Percentiles rank a stretch among this genome's conserved stretches.
Evolutionary conservation across 1,140 invertebrate genomes (phyloP).

Genomic region (Aphis gossypii): DNA sequence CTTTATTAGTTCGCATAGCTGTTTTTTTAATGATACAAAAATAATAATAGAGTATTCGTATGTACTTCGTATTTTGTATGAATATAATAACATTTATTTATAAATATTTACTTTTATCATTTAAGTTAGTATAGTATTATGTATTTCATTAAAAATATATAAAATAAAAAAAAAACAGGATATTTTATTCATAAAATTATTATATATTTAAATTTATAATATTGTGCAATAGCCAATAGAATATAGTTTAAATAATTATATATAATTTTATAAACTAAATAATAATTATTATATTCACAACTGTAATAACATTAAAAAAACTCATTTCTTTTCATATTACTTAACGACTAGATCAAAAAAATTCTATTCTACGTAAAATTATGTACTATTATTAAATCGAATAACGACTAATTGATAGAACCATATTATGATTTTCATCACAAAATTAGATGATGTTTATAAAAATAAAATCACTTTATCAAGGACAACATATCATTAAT

Average conservation of each 20-base stretch:
- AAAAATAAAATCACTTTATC: neutral
- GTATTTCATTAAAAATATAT: neutral
- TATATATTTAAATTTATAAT: neutral
- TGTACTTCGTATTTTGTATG: too few species aligned
- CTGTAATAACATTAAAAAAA: too few species aligned
- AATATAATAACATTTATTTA: neutral
- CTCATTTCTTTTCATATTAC: too few species aligned
- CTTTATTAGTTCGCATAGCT: neutral
- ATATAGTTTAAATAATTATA: neutral
- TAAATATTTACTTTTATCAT: neutral
- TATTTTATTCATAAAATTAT: neutral
- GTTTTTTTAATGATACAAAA: neutral
- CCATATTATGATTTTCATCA: neutral
- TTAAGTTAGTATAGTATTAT: neutral
- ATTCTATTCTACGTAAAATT: neutral
- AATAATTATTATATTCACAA: neutral
- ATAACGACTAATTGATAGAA: neutral
- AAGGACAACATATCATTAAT: neutral
- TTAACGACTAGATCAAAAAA: too few species aligned
- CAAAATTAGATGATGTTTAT: neutral
- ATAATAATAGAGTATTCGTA: too few species aligned
- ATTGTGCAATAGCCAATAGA: neutral
- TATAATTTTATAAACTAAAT: neutral
- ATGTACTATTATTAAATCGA: neutral
- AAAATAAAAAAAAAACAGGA: neutral